Evolutionary conservation across 2,113 vertebrate species (phyloP).

Genomic region (Genyomyrus donnyi): DNA sequence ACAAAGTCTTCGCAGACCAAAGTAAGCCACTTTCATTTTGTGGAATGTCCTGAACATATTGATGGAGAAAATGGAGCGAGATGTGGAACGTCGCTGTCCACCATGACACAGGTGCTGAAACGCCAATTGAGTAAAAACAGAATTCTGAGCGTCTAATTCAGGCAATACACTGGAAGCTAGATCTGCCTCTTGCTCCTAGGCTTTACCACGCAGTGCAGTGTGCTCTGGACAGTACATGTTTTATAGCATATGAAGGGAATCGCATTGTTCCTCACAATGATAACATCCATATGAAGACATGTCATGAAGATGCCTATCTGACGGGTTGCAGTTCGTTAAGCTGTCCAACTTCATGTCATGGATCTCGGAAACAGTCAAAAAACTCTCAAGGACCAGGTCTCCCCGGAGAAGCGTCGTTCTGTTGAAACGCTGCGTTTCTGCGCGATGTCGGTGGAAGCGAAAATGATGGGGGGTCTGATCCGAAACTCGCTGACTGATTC

Average conservation of each 20-base stretch:
- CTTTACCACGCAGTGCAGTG: not conserved
- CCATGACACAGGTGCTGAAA: slow-evolving; percentile 20
- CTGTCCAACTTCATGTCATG: not conserved
- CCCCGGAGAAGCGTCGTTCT: not conserved
- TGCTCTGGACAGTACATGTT: not conserved
- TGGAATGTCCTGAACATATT: not conserved
- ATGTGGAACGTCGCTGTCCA: slow-evolving; percentile 12
- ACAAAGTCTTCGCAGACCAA: not conserved
- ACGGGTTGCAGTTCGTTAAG: not conserved
- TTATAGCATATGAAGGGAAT: not conserved
- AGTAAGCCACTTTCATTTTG: not conserved
- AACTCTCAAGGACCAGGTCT: not conserved
- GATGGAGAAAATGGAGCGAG: not conserved
- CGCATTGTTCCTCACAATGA: not conserved
- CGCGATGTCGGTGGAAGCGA: not conserved
- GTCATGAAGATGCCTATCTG: not conserved
- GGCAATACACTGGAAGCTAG: too few relatives aligned
- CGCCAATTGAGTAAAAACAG: not conserved
- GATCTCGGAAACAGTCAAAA: not conserved
- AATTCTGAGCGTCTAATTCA: not conserved
- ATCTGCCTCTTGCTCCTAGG: not conserved
- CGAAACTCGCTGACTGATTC: not conserved
- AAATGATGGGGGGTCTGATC: not conserved
- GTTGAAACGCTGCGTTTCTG: not conserved
- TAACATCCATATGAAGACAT: not conserved